Base-by-base conservation (phyloP, 2,113 vertebrate genomes). In the Chlorodrepanis virens region DNA sequence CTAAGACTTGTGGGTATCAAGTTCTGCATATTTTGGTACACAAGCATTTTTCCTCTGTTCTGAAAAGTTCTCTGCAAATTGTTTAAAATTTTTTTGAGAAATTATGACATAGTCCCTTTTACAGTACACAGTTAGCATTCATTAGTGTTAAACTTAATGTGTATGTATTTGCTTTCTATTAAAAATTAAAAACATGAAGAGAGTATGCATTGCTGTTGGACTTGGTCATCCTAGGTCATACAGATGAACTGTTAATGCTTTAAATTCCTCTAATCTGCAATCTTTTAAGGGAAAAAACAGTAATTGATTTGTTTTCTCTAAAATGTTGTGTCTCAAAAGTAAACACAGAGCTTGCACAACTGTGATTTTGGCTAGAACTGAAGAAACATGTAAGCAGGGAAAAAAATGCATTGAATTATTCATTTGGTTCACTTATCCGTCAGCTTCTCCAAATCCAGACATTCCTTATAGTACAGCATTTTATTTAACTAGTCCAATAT, bases 401-500 rank as follows among this genome's bases (percentile, higher is more conserved):
- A 90, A 90, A 94, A 89, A 92, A 44, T 53, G 42, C 76, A 24
- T 54, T 92, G 81, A 85, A 83, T 87, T 96, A 95, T 87, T 97
- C 69, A 75, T 68, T 65, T 88, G 63, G 27, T 95, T 97, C 69
- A 81, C 95, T 96, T 97, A 96, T 96, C 81, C 96, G 95, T 95
- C 92, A 87, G 35, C 87, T 95, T 97, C 89, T 98, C 97, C 97
- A 95, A 97, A 98, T 96, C 67, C 94, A 98, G 96, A 96, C 96
- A 70, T 92, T 97, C 74, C 81, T 97, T 84, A 65, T 94, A 96
- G 79, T 84, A 50, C 27, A 89, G 29, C 3, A 4, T 81, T 92
- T 92, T 92, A 81, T 77, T 92, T 67, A 69, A 80, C 75, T 33
- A 74, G 69, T 83, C 63, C 80, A 68, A 60, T 74, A 28, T 11